A percentile compares a stretch with the other conserved stretches of the same genome.
phyloP scores from a whole-genome alignment of 1,140 invertebrate species.

The Stegodyphus dumicola region DNA sequence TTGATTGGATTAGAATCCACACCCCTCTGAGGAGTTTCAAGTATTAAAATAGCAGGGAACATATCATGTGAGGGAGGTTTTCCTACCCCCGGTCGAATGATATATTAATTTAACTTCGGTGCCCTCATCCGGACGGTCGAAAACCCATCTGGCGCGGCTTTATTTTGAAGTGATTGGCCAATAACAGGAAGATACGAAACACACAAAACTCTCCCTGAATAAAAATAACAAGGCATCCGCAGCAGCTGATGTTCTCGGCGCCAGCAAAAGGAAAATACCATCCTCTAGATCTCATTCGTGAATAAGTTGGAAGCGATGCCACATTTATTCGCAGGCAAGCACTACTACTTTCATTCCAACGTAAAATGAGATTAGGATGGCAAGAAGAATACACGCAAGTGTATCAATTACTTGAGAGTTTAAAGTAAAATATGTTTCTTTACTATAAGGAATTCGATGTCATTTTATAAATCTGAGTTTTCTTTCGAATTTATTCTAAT shows the following conservation, averaged over 20 bases:
- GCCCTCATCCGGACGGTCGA: neutral
- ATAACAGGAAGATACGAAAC: neutral
- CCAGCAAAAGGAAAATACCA: neutral
- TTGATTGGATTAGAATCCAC: conserved; percentile 5
- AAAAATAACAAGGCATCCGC: neutral
- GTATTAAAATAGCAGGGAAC: neutral
- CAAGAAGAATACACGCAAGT: too few species aligned
- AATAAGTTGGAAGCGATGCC: too few species aligned
- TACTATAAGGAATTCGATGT: too few species aligned
- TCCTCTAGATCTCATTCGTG: neutral
- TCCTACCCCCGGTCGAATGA: neutral
- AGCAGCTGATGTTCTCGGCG: neutral
- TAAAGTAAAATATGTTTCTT: too few species aligned
- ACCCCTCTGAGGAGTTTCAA: neutral
- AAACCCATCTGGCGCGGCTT: conserved; percentile 23
- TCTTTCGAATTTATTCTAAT: too few species aligned
- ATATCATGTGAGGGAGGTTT: neutral
- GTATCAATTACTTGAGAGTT: too few species aligned
- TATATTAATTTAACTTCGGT: conserved; percentile 13
- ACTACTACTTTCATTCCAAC: too few species aligned
- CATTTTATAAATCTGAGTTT: too few species aligned
- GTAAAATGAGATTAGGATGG: too few species aligned
- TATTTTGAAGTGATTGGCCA: conserved; percentile 24
- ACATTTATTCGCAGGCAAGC: too few species aligned
- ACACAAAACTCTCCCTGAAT: neutral